Conservation (phyloP, 2,888 invertebrate species). For the Calameuta idolon region DNA sequence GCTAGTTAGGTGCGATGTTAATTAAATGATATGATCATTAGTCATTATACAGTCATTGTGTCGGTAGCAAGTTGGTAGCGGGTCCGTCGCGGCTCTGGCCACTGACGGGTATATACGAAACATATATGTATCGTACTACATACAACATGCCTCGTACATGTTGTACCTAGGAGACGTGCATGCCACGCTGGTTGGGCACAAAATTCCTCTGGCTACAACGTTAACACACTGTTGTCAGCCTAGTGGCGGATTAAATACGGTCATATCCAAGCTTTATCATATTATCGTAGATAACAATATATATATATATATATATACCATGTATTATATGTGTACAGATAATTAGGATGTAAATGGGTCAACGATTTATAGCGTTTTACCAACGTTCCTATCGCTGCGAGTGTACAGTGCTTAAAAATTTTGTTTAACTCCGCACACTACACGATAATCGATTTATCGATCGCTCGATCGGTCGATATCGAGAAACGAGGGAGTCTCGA, state of each 20-base stretch:
- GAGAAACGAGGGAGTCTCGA: slow-evolving; percentile 42
- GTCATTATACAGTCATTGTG: slow-evolving; percentile 65
- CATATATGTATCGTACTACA: slow-evolving; percentile 35
- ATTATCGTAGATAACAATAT: not conserved
- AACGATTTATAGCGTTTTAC: not conserved
- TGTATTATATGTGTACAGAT: not conserved
- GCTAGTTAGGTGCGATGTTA: slow-evolving; percentile 65
- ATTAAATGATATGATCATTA: slow-evolving; percentile 67
- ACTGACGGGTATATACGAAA: slow-evolving; percentile 29
- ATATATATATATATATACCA: not conserved
- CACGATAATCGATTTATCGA: not conserved
- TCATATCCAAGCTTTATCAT: not conserved
- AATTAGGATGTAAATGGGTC: not conserved
- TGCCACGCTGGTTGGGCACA: slow-evolving; percentile 53
- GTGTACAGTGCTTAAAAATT: not conserved
- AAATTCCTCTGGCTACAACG: slow-evolving; percentile 50
- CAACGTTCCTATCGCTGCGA: not conserved
- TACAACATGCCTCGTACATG: slow-evolving; percentile 51
- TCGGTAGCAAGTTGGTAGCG: slow-evolving; percentile 30
- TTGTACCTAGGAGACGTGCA: slow-evolving; percentile 30
- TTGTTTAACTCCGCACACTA: not conserved
- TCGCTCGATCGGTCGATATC: slow-evolving; percentile 31
- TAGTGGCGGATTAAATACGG: slow-evolving; percentile 3
- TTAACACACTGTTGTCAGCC: not conserved
- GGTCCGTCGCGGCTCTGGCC: slow-evolving; percentile 23